These are phyloP conservation scores for Horisme vitalbata DNA, from an alignment of 2,888 invertebrate genomes.

Conservation along the genomic window DNA sequence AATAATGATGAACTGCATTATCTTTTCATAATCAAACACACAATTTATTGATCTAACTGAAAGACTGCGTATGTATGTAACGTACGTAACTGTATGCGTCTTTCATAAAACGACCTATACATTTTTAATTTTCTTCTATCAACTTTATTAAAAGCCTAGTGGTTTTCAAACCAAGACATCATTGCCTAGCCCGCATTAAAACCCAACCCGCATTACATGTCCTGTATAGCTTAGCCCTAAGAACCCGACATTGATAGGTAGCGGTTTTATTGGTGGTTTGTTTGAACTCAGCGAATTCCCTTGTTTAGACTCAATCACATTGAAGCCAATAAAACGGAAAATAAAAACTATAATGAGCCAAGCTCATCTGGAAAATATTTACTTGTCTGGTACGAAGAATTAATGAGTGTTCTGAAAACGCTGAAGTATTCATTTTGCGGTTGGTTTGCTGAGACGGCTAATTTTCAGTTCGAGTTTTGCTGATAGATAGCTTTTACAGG, in stretches of 20 bases:
- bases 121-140: too few species aligned
- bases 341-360: conserved; percentile 73
- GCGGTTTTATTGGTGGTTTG: conserved; percentile 64
- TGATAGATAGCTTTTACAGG: conserved; percentile 19
- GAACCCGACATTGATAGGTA: conserved; percentile 57
- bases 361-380: conserved; percentile 71
- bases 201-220: not conserved
- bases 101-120: too few species aligned
- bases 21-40: too few species aligned
- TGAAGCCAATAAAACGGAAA: conserved; percentile 55
- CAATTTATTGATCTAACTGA: too few species aligned
- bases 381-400: conserved; percentile 50
- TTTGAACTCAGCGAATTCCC: conserved; percentile 55
- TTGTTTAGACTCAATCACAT: conserved; percentile 74
- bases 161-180: too few species aligned
- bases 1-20: too few species aligned
- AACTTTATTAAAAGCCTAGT: too few species aligned
- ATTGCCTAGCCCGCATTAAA: too few species aligned
- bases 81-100: too few species aligned
- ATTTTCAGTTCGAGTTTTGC: conserved; percentile 43
- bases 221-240: conserved; percentile 10
- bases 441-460: conserved; percentile 46
- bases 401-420: conserved; percentile 27
- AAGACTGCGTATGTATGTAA: too few species aligned
- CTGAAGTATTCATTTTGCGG: conserved; percentile 20